Evolutionary conservation across 1,140 invertebrate species (phyloP).

Genomic region (Pseudoatta argentina): DNA sequence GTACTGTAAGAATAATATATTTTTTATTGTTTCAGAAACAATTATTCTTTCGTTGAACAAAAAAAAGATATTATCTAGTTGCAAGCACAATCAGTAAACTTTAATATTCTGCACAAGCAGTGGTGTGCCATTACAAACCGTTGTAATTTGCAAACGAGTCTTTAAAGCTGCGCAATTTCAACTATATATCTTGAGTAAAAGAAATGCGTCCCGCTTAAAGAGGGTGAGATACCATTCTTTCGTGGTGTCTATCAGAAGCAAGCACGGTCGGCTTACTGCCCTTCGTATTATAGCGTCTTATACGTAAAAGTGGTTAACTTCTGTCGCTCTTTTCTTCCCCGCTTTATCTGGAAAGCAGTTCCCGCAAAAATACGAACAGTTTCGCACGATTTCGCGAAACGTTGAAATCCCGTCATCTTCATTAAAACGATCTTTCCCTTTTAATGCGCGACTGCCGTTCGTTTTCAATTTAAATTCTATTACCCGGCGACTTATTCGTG

Average conservation of each 20-base stretch:
- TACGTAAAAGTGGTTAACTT: constrained; percentile 39
- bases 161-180: constrained; percentile 30
- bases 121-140: background rate
- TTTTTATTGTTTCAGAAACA: background rate
- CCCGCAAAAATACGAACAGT: constrained; percentile 43
- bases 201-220: constrained; percentile 36
- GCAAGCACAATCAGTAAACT: background rate
- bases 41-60: constrained; percentile 7
- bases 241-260: constrained; percentile 54
- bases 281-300: constrained; percentile 40
- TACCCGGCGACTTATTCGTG: constrained; percentile 25
- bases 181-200: constrained; percentile 55
- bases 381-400: constrained; percentile 37
- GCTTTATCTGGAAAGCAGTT: constrained; percentile 31
- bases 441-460: constrained; percentile 20
- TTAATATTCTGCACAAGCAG: background rate
- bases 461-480: constrained; percentile 54
- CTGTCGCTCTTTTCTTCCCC: constrained; percentile 19
- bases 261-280: constrained; percentile 30
- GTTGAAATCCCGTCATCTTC: constrained; percentile 29
- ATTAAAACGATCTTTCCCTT: constrained; percentile 48
- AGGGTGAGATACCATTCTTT: constrained; percentile 21
- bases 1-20: background rate
- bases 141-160: constrained; percentile 44
- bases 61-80: background rate